Evolutionary conservation across 2,797 vertebrate genomes (phyloP).

Genomic region (Alauda arvensis): DNA sequence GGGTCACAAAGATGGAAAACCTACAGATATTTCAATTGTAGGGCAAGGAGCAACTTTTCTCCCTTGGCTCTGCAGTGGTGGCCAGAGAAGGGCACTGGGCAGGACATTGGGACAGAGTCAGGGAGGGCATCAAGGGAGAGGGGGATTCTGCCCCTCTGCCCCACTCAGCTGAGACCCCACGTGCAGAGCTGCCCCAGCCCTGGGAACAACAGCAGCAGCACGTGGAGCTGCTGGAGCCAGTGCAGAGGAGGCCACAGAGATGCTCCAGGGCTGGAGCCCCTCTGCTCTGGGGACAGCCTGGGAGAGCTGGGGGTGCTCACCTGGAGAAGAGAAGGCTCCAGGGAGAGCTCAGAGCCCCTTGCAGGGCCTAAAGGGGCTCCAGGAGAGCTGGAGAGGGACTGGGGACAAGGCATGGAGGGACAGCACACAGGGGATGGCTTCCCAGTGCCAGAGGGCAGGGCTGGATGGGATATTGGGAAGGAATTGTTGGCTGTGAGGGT

Average conservation of each 20-base stretch:
- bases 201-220: background rate
- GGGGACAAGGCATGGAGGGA: background rate
- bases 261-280: background rate
- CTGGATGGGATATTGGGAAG: background rate
- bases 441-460: background rate
- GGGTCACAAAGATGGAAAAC: background rate
- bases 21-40: fast-evolving
- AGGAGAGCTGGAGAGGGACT: background rate
- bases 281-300: background rate
- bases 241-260: background rate
- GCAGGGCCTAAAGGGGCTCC: background rate
- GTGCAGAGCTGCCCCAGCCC: background rate
- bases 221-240: background rate
- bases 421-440: background rate
- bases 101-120: background rate
- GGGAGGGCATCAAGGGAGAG: background rate
- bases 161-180: background rate
- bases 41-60: background rate
- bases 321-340: background rate
- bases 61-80: background rate
- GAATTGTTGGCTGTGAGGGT: background rate
- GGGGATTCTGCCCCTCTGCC: background rate
- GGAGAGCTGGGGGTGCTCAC: background rate
- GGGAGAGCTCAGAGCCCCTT: background rate
- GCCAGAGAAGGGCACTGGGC: background rate